Conservation (phyloP, 1,140 invertebrate species). For the Cydia pomonella region DNA sequence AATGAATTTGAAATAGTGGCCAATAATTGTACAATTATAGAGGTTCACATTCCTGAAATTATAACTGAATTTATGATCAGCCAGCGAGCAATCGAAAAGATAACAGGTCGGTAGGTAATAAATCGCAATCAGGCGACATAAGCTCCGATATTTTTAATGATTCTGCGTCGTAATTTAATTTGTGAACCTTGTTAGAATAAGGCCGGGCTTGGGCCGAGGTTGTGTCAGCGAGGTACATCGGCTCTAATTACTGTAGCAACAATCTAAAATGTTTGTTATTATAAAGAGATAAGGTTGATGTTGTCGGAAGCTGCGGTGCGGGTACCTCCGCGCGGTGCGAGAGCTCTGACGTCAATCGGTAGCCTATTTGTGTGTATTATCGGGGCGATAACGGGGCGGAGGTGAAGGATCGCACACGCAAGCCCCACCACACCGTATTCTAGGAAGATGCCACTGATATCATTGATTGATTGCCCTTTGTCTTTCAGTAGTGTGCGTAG, state of each 20-base stretch:
- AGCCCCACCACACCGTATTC: conserved; percentile 56
- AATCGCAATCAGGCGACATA: conserved; percentile 6
- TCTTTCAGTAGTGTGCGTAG: conserved; percentile 39
- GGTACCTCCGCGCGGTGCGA: conserved; percentile 47
- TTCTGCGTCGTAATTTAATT: conserved; percentile 55
- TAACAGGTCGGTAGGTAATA: conserved; percentile 18
- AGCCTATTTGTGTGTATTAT: conserved; percentile 61
- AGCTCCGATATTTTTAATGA: conserved; percentile 53
- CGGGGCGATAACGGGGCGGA: conserved; percentile 49
- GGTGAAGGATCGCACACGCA: conserved; percentile 70
- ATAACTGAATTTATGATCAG: not conserved
- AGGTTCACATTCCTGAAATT: not conserved
- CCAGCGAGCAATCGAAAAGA: not conserved
- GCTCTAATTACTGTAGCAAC: conserved; percentile 36
- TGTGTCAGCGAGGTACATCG: conserved; percentile 43
- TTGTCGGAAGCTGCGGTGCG: conserved; percentile 30
- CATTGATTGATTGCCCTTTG: conserved; percentile 69
- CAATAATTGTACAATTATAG: no score
- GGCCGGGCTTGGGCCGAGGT: conserved; percentile 40
- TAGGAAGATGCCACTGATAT: conserved; percentile 52
- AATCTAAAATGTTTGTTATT: conserved; percentile 41
- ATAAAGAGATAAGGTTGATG: conserved; percentile 37
- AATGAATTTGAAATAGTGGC: no score
- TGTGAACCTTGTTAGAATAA: conserved; percentile 54
- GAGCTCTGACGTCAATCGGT: conserved; percentile 68